Conservation (phyloP, 2,113 vertebrate species). For the Pygoscelis antarcticus region DNA sequence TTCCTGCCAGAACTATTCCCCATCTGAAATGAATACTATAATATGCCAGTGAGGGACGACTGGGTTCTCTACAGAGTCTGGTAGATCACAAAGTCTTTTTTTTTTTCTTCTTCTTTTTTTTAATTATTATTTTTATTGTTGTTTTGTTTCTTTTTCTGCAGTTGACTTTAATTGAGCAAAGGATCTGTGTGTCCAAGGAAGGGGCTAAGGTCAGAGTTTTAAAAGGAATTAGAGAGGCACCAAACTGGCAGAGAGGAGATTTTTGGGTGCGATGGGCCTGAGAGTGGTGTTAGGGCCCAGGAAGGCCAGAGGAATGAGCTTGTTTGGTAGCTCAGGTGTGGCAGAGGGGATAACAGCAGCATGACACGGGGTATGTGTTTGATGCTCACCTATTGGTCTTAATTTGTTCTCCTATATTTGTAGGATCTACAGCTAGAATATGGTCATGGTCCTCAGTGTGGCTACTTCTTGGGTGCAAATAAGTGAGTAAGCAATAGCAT, state of each 20-base stretch:
- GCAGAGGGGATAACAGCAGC: background rate
- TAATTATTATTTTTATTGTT: background rate
- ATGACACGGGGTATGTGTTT: background rate
- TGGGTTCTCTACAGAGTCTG: background rate
- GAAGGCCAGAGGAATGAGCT: background rate
- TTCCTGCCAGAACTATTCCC: background rate
- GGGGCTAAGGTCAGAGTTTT: background rate
- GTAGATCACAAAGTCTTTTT: background rate
- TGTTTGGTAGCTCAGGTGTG: background rate
- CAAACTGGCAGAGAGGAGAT: background rate
- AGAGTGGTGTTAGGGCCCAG: background rate
- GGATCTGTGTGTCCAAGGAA: background rate
- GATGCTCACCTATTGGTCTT: background rate
- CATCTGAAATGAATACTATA: background rate
- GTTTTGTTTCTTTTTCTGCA: background rate
- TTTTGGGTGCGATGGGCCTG: background rate
- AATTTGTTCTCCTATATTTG: background rate
- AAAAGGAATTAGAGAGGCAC: background rate
- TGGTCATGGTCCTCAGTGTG: slow-evolving; percentile 83
- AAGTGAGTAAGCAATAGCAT: slow-evolving; percentile 83
- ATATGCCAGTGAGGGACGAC: background rate
- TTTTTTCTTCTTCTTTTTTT: background rate
- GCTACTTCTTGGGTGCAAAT: slow-evolving; percentile 89
- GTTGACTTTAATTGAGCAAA: background rate
- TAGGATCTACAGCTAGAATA: slow-evolving; percentile 94